Conservation (phyloP, 2,888 invertebrate genomes). For the Nomada ferruginata region DNA sequence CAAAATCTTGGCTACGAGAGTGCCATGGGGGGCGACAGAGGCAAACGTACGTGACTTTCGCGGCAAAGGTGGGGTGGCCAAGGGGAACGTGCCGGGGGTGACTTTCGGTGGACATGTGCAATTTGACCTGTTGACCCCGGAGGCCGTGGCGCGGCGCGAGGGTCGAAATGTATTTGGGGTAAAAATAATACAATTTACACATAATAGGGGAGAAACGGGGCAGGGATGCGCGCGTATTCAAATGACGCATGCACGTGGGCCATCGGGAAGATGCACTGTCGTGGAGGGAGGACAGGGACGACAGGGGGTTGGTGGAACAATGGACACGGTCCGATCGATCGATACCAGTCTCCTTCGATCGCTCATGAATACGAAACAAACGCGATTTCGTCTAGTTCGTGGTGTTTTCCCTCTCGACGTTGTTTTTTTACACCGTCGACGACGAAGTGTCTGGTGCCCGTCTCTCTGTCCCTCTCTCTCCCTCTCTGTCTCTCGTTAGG, state of each 20-base stretch:
- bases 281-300: constrained; percentile 2
- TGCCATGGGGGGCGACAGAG: constrained; percentile 6
- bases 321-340: constrained; percentile 70
- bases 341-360: constrained; percentile 73
- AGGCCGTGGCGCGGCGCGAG: constrained; percentile 68
- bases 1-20: constrained; percentile 5
- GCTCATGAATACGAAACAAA: constrained; percentile 74
- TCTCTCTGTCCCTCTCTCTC: constrained; percentile 3
- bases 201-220: constrained; percentile 79
- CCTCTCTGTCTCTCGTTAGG: constrained; percentile 42
- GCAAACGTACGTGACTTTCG: constrained; percentile 62
- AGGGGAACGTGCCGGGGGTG: constrained; percentile 72
- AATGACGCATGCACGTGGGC: constrained; percentile 75
- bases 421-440: background rate
- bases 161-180: constrained; percentile 83
- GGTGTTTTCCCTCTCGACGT: constrained; percentile 20
- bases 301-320: constrained; percentile 52
- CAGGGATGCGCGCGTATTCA: constrained; percentile 76
- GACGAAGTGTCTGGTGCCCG: background rate
- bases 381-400: constrained; percentile 67
- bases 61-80: constrained; percentile 32
- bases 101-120: constrained; percentile 83
- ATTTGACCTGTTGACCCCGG: constrained; percentile 83
- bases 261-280: constrained; percentile 62
- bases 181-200: constrained; percentile 84